Base-by-base conservation (phyloP, 37 sponge, comb jelly and placozoan species). In the Axinella damicornis region DNA sequence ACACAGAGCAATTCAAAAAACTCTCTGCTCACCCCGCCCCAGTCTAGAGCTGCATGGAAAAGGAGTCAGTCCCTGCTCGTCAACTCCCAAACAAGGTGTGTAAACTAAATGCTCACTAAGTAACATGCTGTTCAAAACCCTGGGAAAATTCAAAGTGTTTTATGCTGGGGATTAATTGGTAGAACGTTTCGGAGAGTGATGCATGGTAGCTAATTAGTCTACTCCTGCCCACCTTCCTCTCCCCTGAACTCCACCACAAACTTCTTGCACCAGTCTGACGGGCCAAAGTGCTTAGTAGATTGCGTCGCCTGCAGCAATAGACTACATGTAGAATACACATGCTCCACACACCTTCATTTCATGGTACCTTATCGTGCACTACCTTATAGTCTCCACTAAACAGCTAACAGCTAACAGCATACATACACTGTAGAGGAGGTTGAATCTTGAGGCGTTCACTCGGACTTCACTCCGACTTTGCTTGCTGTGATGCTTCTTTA, bases 11-110 rank as follows among this genome's bases (percentile, higher is more conserved):
- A 73, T 6, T 85, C 68, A 79, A 94, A 96, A 67, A 93, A 86
- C 61, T 96, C 97, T 31, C 97, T 77, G 53, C 87, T 81, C 62
- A 96, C 84, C 33, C 97, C 97, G 20, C 97, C 97, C 83, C 90
- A 94, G 57, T 96, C 97, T 36, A 93, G 54, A 28, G 89, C 96
- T 95, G 71, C 27, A 5, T 61, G 27, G 25, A 5, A 27, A 61
- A 61, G 27, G 12, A 61, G 25, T 25, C 27, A 33, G n/a, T n/a
- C n/a, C n/a, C n/a, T n/a, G n/a, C n/a, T n/a, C n/a, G n/a, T n/a
- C n/a, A n/a, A n/a, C n/a, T n/a, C n/a, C n/a, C n/a, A n/a, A n/a
- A n/a, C n/a, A n/a, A n/a, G n/a, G n/a, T n/a, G n/a, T n/a, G n/a
- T n/a, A n/a, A n/a, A n/a, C n/a, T n/a, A n/a, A n/a, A n/a, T n/a